phyloP scores from a whole-genome alignment of 1,140 invertebrate species.

The Drosophila kikkawai region DNA sequence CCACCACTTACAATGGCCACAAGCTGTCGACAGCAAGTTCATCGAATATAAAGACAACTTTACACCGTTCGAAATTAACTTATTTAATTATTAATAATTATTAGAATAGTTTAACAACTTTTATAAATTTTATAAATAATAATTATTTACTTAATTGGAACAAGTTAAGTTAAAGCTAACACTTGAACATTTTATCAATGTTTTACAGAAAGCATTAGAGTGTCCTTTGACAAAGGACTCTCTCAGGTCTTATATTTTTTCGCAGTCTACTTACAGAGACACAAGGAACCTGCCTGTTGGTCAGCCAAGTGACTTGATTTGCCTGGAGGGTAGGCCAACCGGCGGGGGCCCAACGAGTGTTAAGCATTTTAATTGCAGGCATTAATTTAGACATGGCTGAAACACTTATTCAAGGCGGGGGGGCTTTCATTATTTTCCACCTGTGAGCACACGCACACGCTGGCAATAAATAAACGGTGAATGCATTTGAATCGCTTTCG shows the following conservation, averaged over 20 bases:
- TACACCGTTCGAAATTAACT: not conserved
- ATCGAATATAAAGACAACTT: not conserved
- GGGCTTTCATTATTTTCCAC: constrained; percentile 22
- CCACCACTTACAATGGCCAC: constrained; percentile 55
- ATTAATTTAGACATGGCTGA: constrained; percentile 62
- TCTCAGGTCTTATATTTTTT: not conserved
- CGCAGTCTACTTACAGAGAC: not conserved
- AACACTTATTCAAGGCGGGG: constrained; percentile 29
- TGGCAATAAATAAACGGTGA: constrained; percentile 65
- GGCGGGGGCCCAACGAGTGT: constrained; percentile 47
- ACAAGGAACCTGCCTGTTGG: not conserved
- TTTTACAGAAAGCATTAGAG: not conserved
- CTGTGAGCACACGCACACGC: constrained; percentile 22
- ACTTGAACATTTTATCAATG: not conserved
- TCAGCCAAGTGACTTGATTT: constrained; percentile 39
- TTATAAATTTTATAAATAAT: not conserved
- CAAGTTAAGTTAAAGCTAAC: not conserved
- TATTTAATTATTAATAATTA: not conserved
- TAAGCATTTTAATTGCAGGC: constrained; percentile 75
- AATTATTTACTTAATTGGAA: not conserved
- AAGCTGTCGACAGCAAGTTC: constrained; percentile 66
- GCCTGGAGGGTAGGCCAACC: not conserved
- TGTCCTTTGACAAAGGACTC: not conserved
- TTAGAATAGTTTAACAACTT: not conserved
- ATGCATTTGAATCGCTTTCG: constrained; percentile 32